Evolutionary conservation across 2,113 vertebrate genomes (phyloP).

Genomic region (Ictalurus punctatus): DNA sequence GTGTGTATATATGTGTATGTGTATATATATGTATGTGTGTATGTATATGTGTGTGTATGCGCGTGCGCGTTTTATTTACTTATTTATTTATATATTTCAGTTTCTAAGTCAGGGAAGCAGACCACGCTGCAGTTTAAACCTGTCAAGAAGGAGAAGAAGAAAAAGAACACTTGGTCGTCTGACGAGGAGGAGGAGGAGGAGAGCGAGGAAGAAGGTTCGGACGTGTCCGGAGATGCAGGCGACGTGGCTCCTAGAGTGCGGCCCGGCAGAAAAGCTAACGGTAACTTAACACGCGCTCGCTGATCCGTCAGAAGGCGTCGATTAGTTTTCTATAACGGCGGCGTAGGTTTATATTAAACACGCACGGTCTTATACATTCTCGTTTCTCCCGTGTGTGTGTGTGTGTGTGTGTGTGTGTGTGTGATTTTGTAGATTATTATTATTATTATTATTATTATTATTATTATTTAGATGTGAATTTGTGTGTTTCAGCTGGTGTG

Average conservation of each 20-base stretch:
- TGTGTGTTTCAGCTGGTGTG: slow-evolving; percentile 48
- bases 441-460: too few relatives aligned
- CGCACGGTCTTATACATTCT: too few relatives aligned
- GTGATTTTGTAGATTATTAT: too few relatives aligned
- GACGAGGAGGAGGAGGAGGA: slow-evolving; percentile 68
- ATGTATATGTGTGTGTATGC: neutral
- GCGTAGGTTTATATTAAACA: neutral
- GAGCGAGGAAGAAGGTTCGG: slow-evolving; percentile 58
- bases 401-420: neutral
- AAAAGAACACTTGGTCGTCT: slow-evolving; percentile 75
- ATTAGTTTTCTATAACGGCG: neutral
- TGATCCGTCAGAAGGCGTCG: neutral
- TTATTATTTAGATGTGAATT: neutral
- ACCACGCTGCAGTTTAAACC: slow-evolving; percentile 84
- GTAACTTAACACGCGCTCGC: slow-evolving; percentile 49
- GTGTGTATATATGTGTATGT: too few relatives aligned
- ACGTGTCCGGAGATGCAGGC: slow-evolving; percentile 59
- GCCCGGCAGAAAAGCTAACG: slow-evolving; percentile 67
- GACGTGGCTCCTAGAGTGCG: slow-evolving; percentile 68
- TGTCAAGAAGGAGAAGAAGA: slow-evolving; percentile 68
- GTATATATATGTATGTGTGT: too few relatives aligned
- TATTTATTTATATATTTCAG: slow-evolving; percentile 24
- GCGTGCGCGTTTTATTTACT: neutral
- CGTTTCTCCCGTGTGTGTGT: neutral
- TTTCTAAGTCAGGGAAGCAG: slow-evolving; percentile 77